A percentile compares a stretch with the other conserved stretches of the same genome.
These are phyloP conservation scores for Rhyacophila evoluta DNA, from an alignment of 2,888 invertebrate genomes.

Conservation along the genomic window DNA sequence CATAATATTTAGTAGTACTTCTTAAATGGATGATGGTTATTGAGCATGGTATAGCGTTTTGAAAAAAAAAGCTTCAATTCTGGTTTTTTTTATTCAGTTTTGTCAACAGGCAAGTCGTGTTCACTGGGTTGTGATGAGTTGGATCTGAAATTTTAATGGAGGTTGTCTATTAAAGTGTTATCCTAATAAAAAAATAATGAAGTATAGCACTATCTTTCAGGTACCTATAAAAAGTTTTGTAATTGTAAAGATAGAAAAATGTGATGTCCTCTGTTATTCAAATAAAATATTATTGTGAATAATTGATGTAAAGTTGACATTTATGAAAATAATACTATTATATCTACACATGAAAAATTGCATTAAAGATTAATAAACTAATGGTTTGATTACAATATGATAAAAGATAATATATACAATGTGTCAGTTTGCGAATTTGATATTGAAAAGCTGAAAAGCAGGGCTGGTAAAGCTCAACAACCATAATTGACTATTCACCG, in stretches of 20 bases:
- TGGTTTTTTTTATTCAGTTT: constrained; percentile 38
- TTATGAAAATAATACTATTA: no score
- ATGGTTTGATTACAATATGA: no score
- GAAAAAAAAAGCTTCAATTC: constrained; percentile 3
- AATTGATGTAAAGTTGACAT: no score
- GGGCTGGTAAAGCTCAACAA: neutral
- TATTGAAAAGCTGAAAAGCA: neutral
- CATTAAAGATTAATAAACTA: no score
- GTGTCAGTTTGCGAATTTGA: neutral
- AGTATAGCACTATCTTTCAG: no score
- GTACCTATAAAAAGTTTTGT: no score
- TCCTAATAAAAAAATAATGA: neutral
- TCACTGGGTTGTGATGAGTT: constrained; percentile 50
- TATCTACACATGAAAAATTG: no score
- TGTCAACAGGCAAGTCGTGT: constrained; percentile 49
- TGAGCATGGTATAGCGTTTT: constrained; percentile 18
- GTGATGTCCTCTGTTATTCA: no score
- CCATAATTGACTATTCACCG: neutral
- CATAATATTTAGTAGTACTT: neutral
- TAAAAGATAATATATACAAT: neutral
- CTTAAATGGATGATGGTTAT: constrained; percentile 2
- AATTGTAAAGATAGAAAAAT: no score
- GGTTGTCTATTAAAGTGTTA: neutral
- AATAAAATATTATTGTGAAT: no score
- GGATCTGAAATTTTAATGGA: constrained; percentile 53